Base-by-base conservation (phyloP, 2,888 invertebrate species). In the Ariolimax columbianus region DNA sequence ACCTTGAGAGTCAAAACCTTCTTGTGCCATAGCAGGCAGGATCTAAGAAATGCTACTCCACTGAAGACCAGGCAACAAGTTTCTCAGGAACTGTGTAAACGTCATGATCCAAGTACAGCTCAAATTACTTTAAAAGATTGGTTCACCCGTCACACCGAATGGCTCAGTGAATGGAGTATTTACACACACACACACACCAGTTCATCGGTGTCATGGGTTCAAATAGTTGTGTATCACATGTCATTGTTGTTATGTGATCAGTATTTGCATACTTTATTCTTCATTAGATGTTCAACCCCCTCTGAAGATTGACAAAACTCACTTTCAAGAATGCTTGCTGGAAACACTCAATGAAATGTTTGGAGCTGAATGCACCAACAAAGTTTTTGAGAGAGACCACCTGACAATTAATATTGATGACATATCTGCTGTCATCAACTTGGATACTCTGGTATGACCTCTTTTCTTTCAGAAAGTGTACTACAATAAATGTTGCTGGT, bases 341-440 rank as follows among this genome's bases (percentile, higher is more conserved):
- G 97, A 97, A 94, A 97, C 97, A 96, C 94, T 98, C 43, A 96
- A 97, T 92, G 98, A 99, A 92, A 98, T 99, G 97, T 99, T 98
- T 95, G 99, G 99, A 0, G 97, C 97, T 90, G 97, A 97, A 90
- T 96, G 98, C 0, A 97, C 98, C 72, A 97, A 97, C 19, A 98
- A 98, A 95, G 96, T 98, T 93, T 97, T 98, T 93, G 97, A 97
- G 93, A 98, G 97, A 0, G 98, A 98, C 91, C 96, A 96, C 90
- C 94, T 98, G 78, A 96, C 97, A 89, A 97, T 99, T 0, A 96
- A 96, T 0, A 97, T 99, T 0, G 97, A 97, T 92, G 96, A 96
- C 23, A 97, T 97, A 90, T 96, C 96, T 38, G 98, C 98, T 0
- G 96, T 97, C 91, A 97, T 99, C 86, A 97, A 98, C 94, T 95